Evolutionary conservation across 2,888 invertebrate genomes (phyloP).

Genomic region (Scaptomyza reducta): DNA sequence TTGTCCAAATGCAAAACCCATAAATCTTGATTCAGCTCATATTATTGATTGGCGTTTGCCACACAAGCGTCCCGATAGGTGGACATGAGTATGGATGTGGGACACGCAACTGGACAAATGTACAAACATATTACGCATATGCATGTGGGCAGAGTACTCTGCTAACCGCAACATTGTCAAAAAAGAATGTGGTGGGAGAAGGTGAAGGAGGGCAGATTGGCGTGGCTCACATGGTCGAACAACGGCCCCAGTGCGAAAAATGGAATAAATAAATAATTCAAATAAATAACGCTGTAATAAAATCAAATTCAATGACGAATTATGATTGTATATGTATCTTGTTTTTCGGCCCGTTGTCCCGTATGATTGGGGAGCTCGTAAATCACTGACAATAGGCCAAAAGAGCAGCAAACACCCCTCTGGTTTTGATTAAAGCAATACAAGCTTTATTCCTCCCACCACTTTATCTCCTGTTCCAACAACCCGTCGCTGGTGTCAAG

Average conservation of each 20-base stretch:
- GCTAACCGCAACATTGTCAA: conserved; percentile 34
- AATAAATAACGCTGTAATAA: conserved; percentile 77
- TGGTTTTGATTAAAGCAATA: conserved; percentile 60
- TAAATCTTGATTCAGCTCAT: conserved; percentile 84
- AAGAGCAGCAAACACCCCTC: conserved; percentile 45
- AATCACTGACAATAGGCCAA: conserved; percentile 77
- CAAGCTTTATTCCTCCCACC: conserved; percentile 2
- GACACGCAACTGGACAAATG: conserved; percentile 71
- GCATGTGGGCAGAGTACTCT: conserved; percentile 21
- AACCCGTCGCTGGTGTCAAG: conserved; percentile 60
- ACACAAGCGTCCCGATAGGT: conserved; percentile 43
- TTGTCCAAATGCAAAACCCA: conserved; percentile 72
- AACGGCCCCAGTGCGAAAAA: conserved; percentile 50
- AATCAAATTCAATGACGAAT: conserved; percentile 82
- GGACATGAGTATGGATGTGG: conserved; percentile 23
- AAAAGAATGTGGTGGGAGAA: neutral
- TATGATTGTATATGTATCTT: conserved; percentile 65
- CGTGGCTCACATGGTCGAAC: conserved; percentile 24
- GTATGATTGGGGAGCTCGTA: conserved; percentile 81
- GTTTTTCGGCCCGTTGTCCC: conserved; percentile 52
- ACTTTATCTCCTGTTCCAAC: neutral
- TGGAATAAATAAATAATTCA: conserved; percentile 76
- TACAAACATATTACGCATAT: conserved; percentile 45
- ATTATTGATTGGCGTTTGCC: conserved; percentile 83
- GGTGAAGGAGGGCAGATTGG: neutral